Percentiles rank a stretch among this genome's conserved stretches.
These are phyloP conservation scores for Julus scanicus DNA, from an alignment of 2,888 invertebrate species.

Conservation along the genomic window DNA sequence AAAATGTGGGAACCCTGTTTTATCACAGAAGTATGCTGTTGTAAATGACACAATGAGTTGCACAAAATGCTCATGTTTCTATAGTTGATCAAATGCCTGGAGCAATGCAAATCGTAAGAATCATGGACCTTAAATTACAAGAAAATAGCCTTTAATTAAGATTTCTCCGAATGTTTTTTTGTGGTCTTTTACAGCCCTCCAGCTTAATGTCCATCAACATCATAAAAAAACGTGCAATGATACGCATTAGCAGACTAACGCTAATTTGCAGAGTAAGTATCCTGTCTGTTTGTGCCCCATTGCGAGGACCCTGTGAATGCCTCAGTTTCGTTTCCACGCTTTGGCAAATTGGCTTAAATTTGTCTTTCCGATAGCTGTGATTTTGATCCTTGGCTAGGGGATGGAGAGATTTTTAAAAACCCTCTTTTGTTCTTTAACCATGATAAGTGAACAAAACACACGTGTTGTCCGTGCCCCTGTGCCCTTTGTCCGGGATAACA, in stretches of 20 bases:
- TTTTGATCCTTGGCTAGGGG: not conserved
- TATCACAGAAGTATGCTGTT: too few relatives aligned
- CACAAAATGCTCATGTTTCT: too few relatives aligned
- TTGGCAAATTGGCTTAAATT: constrained; percentile 35
- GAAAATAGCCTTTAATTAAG: too few relatives aligned
- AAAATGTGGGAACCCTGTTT: too few relatives aligned
- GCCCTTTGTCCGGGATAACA: constrained; percentile 4
- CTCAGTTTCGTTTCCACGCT: not conserved
- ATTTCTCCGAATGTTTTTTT: too few relatives aligned
- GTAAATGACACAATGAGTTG: too few relatives aligned
- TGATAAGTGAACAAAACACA: constrained; percentile 28
- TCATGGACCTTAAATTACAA: too few relatives aligned
- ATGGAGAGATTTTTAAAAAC: constrained; percentile 24
- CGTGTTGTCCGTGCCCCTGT: constrained; percentile 27
- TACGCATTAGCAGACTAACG: constrained; percentile 1
- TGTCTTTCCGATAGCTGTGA: not conserved
- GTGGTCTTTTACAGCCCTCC: not conserved
- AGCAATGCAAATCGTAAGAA: too few relatives aligned
- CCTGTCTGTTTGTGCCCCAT: constrained; percentile 14
- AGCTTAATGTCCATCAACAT: not conserved
- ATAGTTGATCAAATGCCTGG: too few relatives aligned
- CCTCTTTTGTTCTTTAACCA: not conserved
- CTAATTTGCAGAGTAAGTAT: constrained; percentile 2
- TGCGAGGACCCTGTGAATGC: not conserved
- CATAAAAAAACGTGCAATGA: not conserved